Evolutionary conservation across 2,113 vertebrate genomes (phyloP).

Genomic region (Cinclus cinclus): DNA sequence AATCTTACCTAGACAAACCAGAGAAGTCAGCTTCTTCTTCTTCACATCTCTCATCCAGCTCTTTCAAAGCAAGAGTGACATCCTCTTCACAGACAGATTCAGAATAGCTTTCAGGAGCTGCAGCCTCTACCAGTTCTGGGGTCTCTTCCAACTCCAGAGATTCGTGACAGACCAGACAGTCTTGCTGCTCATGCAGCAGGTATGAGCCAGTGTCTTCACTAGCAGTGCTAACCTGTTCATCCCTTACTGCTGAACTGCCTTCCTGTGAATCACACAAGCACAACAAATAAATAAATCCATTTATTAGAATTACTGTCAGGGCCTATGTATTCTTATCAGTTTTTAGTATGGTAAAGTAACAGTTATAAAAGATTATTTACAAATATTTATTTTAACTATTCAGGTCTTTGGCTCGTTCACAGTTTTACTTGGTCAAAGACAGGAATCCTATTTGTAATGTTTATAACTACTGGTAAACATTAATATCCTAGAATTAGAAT

Average conservation of each 20-base stretch:
- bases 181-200: constrained; percentile 78
- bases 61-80: constrained; percentile 93
- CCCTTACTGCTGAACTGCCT: constrained; percentile 79
- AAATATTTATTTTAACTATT: not conserved
- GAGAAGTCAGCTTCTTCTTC: constrained; percentile 93
- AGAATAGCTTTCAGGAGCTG: constrained; percentile 81
- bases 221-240: constrained; percentile 88
- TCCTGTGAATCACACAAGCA: constrained; percentile 73
- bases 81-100: constrained; percentile 93
- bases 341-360: not conserved
- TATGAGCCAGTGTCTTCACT: constrained; percentile 89
- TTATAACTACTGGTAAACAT: not conserved
- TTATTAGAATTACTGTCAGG: not conserved
- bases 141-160: constrained; percentile 82
- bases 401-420: not conserved
- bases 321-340: not conserved
- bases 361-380: not conserved
- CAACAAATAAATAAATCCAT: not conserved
- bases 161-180: constrained; percentile 81
- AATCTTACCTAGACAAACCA: constrained; percentile 87
- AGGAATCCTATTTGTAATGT: not conserved
- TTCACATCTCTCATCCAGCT: constrained; percentile 94
- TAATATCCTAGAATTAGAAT: not conserved
- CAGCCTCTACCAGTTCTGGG: constrained; percentile 78
- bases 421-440: not conserved